Conservation (phyloP, 2,888 invertebrate species). For the Hymenopus coronatus region DNA sequence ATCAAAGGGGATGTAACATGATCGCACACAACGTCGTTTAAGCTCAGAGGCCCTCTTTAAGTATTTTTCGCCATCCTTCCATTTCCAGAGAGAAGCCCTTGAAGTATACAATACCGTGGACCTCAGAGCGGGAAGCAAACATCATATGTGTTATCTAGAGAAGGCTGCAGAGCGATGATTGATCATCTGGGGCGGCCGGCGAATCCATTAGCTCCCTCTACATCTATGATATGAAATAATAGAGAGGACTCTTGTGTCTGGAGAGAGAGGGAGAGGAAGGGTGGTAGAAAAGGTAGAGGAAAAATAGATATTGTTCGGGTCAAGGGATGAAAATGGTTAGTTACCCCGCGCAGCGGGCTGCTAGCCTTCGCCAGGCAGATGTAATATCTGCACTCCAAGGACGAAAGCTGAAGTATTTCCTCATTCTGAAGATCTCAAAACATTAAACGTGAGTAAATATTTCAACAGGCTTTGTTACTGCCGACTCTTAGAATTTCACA, state of each 20-base stretch:
- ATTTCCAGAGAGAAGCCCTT: neutral
- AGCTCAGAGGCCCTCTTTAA: neutral
- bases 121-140: neutral
- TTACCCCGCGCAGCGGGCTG: neutral
- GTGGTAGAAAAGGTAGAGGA: neutral
- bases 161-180: neutral
- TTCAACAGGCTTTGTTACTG: too few species aligned
- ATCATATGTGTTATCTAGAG: neutral
- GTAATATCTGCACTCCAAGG: neutral
- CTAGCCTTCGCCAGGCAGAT: too few species aligned
- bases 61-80: neutral
- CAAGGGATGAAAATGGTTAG: neutral
- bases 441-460: too few species aligned
- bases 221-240: conserved; percentile 30
- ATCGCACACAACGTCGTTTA: neutral
- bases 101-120: neutral
- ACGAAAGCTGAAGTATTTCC: neutral
- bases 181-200: conserved; percentile 3
- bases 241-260: neutral
- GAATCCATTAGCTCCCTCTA: conserved; percentile 27
- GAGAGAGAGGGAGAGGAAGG: neutral
- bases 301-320: neutral
- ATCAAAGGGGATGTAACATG: neutral
- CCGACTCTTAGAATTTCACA: too few species aligned
- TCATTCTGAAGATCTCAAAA: too few species aligned